Percentiles rank a stretch among this genome's conserved stretches.
phyloP scores from a whole-genome alignment of 1,140 invertebrate genomes.

The Ericerus pela region DNA sequence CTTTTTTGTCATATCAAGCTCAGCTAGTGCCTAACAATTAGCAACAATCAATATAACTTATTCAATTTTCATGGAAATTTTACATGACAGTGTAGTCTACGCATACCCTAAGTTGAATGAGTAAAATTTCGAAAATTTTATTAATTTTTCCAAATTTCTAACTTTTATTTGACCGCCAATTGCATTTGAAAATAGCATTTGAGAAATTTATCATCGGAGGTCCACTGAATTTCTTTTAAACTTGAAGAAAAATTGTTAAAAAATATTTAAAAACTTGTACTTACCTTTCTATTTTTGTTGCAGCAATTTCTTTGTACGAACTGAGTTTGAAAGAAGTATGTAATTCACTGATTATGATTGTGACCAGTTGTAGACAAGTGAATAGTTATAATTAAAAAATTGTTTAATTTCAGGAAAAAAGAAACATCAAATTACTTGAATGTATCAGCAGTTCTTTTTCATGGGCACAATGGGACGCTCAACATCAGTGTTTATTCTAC shows the following conservation, averaged over 20 bases:
- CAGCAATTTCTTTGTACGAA: slow-evolving; percentile 23
- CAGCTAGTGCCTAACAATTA: too few species aligned
- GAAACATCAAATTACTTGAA: slow-evolving; percentile 36
- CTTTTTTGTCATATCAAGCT: too few species aligned
- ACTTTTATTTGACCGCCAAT: too few species aligned
- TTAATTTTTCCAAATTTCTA: too few species aligned
- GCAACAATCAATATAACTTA: too few species aligned
- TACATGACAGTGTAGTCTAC: too few species aligned
- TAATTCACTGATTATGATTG: slow-evolving; percentile 1
- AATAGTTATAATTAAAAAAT: slow-evolving; percentile 23
- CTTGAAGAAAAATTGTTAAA: neutral
- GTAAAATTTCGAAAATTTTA: too few species aligned
- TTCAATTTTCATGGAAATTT: too few species aligned
- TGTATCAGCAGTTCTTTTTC: slow-evolving; percentile 51
- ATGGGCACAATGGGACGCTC: slow-evolving; percentile 68
- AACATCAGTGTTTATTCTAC: slow-evolving; percentile 60
- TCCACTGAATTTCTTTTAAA: too few species aligned
- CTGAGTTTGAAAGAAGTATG: slow-evolving; percentile 13
- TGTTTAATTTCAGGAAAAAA: slow-evolving; percentile 26
- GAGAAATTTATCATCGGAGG: too few species aligned
- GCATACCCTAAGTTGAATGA: too few species aligned
- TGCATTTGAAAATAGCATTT: too few species aligned
- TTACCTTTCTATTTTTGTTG: slow-evolving; percentile 14
- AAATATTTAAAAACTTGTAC: slow-evolving; percentile 13
- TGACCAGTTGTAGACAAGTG: slow-evolving; percentile 19